Conservation (phyloP, 2,888 invertebrate genomes). For the Drosophila paranaensis region DNA sequence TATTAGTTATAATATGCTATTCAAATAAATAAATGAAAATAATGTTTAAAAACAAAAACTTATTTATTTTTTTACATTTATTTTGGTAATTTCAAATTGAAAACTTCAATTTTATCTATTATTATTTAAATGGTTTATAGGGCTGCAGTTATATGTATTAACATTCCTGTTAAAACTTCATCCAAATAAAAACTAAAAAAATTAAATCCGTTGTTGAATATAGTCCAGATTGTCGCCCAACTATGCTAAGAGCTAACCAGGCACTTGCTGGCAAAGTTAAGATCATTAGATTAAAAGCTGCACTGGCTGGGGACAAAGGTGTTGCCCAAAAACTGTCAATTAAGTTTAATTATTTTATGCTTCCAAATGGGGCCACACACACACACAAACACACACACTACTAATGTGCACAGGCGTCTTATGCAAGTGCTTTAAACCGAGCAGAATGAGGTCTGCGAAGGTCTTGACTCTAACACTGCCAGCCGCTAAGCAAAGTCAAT, state of each 20-base stretch:
- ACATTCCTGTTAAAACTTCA: too few relatives aligned
- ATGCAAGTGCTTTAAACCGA: slow-evolving; percentile 57
- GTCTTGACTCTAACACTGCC: slow-evolving; percentile 42
- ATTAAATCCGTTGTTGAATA: not conserved
- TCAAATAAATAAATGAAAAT: too few relatives aligned
- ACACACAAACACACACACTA: slow-evolving; percentile 20
- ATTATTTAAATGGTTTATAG: too few relatives aligned
- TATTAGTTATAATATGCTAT: too few relatives aligned
- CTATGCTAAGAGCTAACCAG: slow-evolving; percentile 58
- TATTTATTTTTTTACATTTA: too few relatives aligned
- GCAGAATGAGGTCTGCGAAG: slow-evolving; percentile 8
- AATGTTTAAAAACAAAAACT: too few relatives aligned
- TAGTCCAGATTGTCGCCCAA: slow-evolving; percentile 4
- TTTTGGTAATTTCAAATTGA: too few relatives aligned
- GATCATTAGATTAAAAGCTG: slow-evolving; percentile 68
- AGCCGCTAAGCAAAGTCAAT: slow-evolving; percentile 81
- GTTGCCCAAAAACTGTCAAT: slow-evolving; percentile 77
- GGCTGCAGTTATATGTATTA: too few relatives aligned
- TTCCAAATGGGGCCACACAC: slow-evolving; percentile 46
- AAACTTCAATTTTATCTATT: too few relatives aligned
- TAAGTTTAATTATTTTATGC: slow-evolving; percentile 78
- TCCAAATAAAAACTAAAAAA: too few relatives aligned
- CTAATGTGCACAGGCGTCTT: slow-evolving; percentile 72
- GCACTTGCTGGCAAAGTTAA: slow-evolving; percentile 63
- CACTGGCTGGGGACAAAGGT: slow-evolving; percentile 52